phyloP scores from a whole-genome alignment of 2,888 invertebrate genomes.

The Glyphotaelius pellucidus region DNA sequence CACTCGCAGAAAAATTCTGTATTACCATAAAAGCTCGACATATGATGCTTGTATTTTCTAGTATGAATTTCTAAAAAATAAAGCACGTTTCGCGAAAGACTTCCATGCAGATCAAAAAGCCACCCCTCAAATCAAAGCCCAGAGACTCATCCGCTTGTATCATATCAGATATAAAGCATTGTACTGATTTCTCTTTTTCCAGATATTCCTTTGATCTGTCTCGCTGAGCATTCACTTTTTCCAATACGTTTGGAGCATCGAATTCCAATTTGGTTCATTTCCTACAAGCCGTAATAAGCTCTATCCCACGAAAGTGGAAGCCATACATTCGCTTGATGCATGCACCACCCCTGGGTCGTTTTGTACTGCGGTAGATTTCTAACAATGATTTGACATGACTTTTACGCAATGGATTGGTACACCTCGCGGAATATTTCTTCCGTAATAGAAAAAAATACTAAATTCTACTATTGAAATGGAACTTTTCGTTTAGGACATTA shows the following conservation, averaged over 20 bases:
- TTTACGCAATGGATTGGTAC: slow-evolving; percentile 41
- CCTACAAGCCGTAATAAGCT: slow-evolving; percentile 55
- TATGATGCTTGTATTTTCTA: neutral
- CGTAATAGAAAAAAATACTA: neutral
- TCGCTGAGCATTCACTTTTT: slow-evolving; percentile 64
- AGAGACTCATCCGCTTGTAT: slow-evolving; percentile 53
- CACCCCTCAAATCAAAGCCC: slow-evolving; percentile 28
- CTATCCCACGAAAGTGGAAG: slow-evolving; percentile 43
- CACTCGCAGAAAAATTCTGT: neutral
- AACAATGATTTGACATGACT: slow-evolving; percentile 65
- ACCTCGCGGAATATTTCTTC: neutral
- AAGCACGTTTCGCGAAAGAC: slow-evolving; percentile 20
- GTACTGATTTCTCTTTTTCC: slow-evolving; percentile 59
- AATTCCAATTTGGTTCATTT: slow-evolving; percentile 59
- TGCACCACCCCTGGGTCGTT: slow-evolving; percentile 15
- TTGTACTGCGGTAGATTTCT: slow-evolving; percentile 21
- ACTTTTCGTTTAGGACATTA: neutral
- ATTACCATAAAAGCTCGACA: neutral
- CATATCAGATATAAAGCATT: slow-evolving; percentile 55
- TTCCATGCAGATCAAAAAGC: slow-evolving; percentile 33
- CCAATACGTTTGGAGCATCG: slow-evolving; percentile 63
- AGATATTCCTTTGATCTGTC: slow-evolving; percentile 65
- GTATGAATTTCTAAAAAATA: neutral
- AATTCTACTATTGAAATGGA: neutral
- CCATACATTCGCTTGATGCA: slow-evolving; percentile 45